Base-by-base conservation (phyloP, 2,797 vertebrate genomes). In the Etheostoma perlongum region DNA sequence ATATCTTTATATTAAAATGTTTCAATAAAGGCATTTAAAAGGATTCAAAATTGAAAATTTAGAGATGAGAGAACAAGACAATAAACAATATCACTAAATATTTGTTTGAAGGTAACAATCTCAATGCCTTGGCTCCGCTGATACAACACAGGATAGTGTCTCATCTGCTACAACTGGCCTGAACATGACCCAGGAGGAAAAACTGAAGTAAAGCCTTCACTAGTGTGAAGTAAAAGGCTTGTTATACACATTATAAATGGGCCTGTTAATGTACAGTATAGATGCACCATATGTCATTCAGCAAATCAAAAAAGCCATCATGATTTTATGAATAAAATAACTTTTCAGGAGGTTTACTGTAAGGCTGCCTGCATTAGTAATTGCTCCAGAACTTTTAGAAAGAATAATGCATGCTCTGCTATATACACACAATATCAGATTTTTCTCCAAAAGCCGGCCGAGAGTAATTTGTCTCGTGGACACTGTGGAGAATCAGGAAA, bases 401-500 rank as follows among this genome's bases (percentile, higher is more conserved):
- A 87, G 85, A 88, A 84, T 80, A 91, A 87, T 84, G 85, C 85
- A 84, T 69, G 75, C 81, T 77, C 77, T 83, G 83, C 85, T 91
- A 47, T 87, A 79, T 70, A 72, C 70, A 76, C 73, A 64, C 64
- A 79, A 78, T 85, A 83, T 88, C 78, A 63, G 76, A 88, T 73
- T 89, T 85, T 84, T 74, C 55, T 77, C 75, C 60, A 64, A 84
- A 67, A 80, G 81, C 73, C 7, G 52, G 33, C 33, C 16, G 4
- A 77, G 79, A 64, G 82, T 53, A 90, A 91, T 91, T 88, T 91
- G 81, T 90, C 90, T 90, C 82, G 0, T 9, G 61, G 83, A 87
- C 72, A 85, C 67, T 33, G 74, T 65, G 72, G 83, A 84, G 75
- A 83, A 84, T 84, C 67, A 49, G 70, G 72, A 79, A 88, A 86